A percentile compares a stretch with the other conserved stretches of the same genome.
Conservation (phyloP, 2,797 vertebrate species). For the Petrocephalus sullivani region DNA sequence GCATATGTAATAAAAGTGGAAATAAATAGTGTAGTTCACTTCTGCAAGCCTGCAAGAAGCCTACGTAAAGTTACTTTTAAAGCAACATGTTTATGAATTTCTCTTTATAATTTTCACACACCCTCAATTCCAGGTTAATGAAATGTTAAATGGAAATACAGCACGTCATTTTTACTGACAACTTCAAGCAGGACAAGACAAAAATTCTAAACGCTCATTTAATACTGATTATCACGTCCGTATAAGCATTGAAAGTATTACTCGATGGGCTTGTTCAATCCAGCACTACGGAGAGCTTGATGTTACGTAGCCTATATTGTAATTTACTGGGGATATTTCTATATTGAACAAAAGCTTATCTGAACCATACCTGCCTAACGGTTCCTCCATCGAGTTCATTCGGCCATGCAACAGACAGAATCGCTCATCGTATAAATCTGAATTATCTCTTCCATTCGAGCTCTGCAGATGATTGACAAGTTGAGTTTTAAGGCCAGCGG, state of each 20-base stretch:
- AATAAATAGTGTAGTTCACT: background rate
- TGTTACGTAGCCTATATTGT: background rate
- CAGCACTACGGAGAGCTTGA: background rate
- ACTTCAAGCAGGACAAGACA: too few relatives aligned
- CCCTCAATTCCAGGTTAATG: background rate
- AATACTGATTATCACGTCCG: too few relatives aligned
- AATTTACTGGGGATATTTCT: background rate
- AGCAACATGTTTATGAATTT: background rate
- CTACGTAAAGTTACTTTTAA: background rate
- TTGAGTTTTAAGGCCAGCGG: background rate
- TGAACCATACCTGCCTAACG: background rate
- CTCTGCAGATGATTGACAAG: background rate
- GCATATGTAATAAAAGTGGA: background rate
- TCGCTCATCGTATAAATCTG: background rate
- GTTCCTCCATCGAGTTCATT: background rate
- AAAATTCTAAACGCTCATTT: too few relatives aligned
- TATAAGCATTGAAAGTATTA: too few relatives aligned
- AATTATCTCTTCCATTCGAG: background rate
- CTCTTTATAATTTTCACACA: background rate
- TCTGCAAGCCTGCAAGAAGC: background rate
- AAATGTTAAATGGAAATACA: background rate
- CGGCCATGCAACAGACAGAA: background rate
- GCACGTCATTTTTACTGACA: background rate
- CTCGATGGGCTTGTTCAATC: background rate
- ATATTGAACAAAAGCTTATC: background rate